Base-by-base conservation (phyloP, 92 coral and sea anemone genomes). In the Parazoanthus swiftii region DNA sequence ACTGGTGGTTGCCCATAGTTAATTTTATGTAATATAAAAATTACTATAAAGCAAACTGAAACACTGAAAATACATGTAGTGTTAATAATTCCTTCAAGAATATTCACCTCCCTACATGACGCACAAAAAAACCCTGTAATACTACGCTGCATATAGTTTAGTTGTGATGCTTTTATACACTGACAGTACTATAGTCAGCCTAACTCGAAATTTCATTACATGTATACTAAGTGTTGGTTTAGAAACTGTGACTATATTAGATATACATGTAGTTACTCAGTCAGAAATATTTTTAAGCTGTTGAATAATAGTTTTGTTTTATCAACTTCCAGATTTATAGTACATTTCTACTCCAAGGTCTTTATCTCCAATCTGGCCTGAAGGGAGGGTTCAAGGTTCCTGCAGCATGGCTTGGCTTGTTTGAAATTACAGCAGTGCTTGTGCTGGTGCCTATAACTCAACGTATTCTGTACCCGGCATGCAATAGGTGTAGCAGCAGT, bases 341-440 rank as follows among this genome's bases (percentile, higher is more conserved):
- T 68, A 95, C 99, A 37, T 97, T 91, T 73, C 86, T 97, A 85
- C 93, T 95, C 16, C 99, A 97, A 93, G 99, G 99, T 1, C 91
- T 93, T 39, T 98, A 91, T 81, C 93, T 97, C 75, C 80, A 88
- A 63, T 92, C 98, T 77, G 59, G 65, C 35, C 36, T 48, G 84
- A 87, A 91, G 23, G 93, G 91, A 25, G 74, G 77, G 0, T 83
- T 97, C 50, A 85, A 76, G 15, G 66, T 95, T 43, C 99, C 99
- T 50, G 99, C 95, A 21, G 99, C 99, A 2, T 97, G 99, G 99
- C 89, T 94, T 56, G 86, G 91, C 80, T 90, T 95, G 85, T 88
- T 92, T 80, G 95, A 95, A 89, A 93, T 91, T 39, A 89, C 89
- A 5, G 90, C 91, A 23, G 93, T 95, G 23, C 86, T 95, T 50